Conservation (phyloP, 2,113 vertebrate species). For the Paramormyrops kingsleyae region DNA sequence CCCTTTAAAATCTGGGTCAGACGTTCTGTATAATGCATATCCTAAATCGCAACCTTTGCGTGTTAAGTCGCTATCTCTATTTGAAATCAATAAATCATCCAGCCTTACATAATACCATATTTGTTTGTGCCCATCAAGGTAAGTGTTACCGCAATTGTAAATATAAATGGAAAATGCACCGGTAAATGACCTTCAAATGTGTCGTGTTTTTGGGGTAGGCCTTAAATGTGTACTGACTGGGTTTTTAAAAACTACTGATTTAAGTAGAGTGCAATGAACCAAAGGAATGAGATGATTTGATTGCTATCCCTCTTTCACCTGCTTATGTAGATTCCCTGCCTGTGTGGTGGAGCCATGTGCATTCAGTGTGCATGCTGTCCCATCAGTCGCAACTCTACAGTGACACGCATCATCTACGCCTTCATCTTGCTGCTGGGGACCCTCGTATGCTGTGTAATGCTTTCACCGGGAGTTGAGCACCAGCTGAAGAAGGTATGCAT, state of each 20-base stretch:
- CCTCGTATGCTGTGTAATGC: constrained; percentile 73
- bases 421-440: constrained; percentile 77
- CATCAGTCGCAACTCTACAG: constrained; percentile 71
- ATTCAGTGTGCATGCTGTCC: constrained; percentile 79
- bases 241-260: neutral
- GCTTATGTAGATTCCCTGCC: constrained; percentile 68
- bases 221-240: neutral
- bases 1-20: too few relatives aligned
- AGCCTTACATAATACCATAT: neutral
- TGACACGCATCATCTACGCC: constrained; percentile 83
- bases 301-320: neutral
- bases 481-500: constrained; percentile 76
- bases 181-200: neutral
- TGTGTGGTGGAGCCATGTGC: constrained; percentile 78
- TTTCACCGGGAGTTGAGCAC: constrained; percentile 67
- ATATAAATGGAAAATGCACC: neutral
- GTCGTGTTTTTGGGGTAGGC: neutral
- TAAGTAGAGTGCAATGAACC: neutral
- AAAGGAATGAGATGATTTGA: neutral
- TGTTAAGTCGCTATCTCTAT: too few relatives aligned
- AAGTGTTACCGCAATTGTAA: neutral
- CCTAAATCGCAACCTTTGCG: too few relatives aligned
- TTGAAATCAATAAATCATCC: too few relatives aligned
- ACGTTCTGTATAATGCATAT: too few relatives aligned
- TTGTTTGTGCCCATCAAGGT: neutral